Conservation (phyloP, 1,140 invertebrate genomes). For the Frieseomelitta varia region DNA sequence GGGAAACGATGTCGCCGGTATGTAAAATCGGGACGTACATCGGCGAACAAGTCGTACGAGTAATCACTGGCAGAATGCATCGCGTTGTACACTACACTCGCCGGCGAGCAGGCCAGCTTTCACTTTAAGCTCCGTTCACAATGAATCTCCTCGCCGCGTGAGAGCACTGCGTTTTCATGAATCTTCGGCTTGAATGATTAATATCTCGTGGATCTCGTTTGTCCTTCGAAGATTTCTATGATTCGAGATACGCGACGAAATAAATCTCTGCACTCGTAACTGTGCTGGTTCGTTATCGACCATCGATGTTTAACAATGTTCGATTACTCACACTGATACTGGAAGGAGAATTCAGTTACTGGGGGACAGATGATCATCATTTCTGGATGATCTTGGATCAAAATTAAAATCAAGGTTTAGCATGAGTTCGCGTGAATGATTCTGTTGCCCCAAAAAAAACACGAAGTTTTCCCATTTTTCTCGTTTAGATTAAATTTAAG, state of each 20-base stretch:
- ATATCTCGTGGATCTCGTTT: slow-evolving; percentile 24
- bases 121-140: slow-evolving; percentile 58
- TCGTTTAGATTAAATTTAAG: too few species aligned
- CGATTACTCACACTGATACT: not conserved
- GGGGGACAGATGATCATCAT: too few species aligned
- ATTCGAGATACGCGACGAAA: not conserved
- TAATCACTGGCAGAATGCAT: slow-evolving; percentile 43
- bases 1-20: slow-evolving; percentile 48
- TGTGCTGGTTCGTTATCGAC: not conserved
- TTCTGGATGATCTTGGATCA: too few species aligned
- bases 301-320: not conserved
- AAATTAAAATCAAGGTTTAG: too few species aligned
- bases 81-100: slow-evolving; percentile 28
- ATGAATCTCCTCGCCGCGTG: slow-evolving; percentile 39
- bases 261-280: not conserved
- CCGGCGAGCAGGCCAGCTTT: slow-evolving; percentile 54
- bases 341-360: not conserved
- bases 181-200: not conserved
- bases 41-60: slow-evolving; percentile 49
- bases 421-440: too few species aligned
- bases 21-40: slow-evolving; percentile 51
- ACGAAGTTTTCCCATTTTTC: too few species aligned
- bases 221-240: not conserved
- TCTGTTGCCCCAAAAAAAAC: too few species aligned
- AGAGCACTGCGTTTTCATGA: not conserved